Evolutionary conservation across 2,888 invertebrate species (phyloP), one percentile per base, ranked within the genome.

Genomic region (Parelbella ahira): DNA sequence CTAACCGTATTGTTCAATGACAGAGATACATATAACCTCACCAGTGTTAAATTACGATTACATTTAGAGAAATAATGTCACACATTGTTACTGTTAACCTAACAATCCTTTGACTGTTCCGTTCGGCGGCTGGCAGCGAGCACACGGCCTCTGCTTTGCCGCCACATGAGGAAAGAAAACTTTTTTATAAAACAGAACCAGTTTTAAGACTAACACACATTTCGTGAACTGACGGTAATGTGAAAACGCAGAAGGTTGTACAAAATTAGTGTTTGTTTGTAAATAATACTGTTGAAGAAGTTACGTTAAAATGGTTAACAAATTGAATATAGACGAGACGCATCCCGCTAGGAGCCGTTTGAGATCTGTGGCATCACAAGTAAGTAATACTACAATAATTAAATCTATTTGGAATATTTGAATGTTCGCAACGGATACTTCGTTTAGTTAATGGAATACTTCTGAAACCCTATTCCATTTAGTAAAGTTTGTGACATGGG

Each of bases 341-440:
- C 49, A 48, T 3, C 50, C 64, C 1, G 54, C 57, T n/a, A n/a
- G n/a, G 0, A 64, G 63, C 46, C 60, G 74, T 24, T 46, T 78
- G 2, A 63, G 66, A 54, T 72, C 71, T 1, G 53, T 79, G 11
- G 44, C 60, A 3, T 65, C 82, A 11, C 82, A 82, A 66, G 82
- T 81, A 61, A 54, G 69, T 57, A 9, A n/a, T n/a, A n/a, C n/a
- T n/a, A n/a, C n/a, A n/a, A n/a, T n/a, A n/a, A n/a, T n/a, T n/a
- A n/a, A n/a, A n/a, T n/a, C n/a, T n/a, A n/a, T n/a, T n/a, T n/a
- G n/a, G n/a, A n/a, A n/a, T n/a, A n/a, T n/a, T n/a, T n/a, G n/a
- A n/a, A n/a, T n/a, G n/a, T n/a, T n/a, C n/a, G n/a, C n/a, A n/a
- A n/a, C n/a, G n/a, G n/a, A n/a, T n/a, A n/a, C n/a, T n/a, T n/a